A percentile compares a stretch with the other conserved stretches of the same genome.
phyloP scores from a whole-genome alignment of 2,797 vertebrate species.

The Apogon talboti region DNA sequence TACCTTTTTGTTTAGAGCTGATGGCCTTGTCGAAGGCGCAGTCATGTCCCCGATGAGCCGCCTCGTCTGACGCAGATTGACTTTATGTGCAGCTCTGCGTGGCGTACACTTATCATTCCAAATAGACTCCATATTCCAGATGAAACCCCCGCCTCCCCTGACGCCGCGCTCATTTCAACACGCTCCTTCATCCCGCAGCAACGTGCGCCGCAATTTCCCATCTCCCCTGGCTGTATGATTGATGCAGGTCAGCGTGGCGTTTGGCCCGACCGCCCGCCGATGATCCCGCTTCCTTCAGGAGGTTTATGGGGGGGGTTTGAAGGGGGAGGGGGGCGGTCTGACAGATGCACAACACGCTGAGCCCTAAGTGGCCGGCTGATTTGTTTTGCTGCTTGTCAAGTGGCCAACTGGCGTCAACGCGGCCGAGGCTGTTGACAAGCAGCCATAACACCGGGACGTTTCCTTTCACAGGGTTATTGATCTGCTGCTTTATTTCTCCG shows the following conservation, averaged over 20 bases:
- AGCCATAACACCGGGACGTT: slow-evolving; percentile 43
- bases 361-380: slow-evolving; percentile 62
- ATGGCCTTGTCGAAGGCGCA: slow-evolving; percentile 63
- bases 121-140: slow-evolving; percentile 54
- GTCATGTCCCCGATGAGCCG: slow-evolving; percentile 61
- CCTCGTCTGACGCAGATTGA: slow-evolving; percentile 11
- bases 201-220: slow-evolving; percentile 63
- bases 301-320: neutral
- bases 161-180: slow-evolving; percentile 45
- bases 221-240: slow-evolving; percentile 70
- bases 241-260: slow-evolving; percentile 63
- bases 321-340: slow-evolving; percentile 17
- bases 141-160: slow-evolving; percentile 50
- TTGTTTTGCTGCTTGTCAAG: slow-evolving; percentile 76
- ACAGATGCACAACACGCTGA: slow-evolving; percentile 34
- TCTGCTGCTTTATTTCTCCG: slow-evolving; percentile 38
- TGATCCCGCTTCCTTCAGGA: slow-evolving; percentile 48
- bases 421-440: slow-evolving; percentile 59
- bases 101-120: slow-evolving; percentile 66
- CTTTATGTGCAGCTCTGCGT: slow-evolving; percentile 43
- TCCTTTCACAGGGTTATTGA: slow-evolving; percentile 55
- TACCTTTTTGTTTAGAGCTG: slow-evolving; percentile 32
- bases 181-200: slow-evolving; percentile 35
- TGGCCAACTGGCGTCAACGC: slow-evolving; percentile 31
- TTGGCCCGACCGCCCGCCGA: slow-evolving; percentile 45